Evolutionary conservation across 2,797 vertebrate species (phyloP), one percentile per base, ranked within the genome.

Genomic region (Lemur catta): DNA sequence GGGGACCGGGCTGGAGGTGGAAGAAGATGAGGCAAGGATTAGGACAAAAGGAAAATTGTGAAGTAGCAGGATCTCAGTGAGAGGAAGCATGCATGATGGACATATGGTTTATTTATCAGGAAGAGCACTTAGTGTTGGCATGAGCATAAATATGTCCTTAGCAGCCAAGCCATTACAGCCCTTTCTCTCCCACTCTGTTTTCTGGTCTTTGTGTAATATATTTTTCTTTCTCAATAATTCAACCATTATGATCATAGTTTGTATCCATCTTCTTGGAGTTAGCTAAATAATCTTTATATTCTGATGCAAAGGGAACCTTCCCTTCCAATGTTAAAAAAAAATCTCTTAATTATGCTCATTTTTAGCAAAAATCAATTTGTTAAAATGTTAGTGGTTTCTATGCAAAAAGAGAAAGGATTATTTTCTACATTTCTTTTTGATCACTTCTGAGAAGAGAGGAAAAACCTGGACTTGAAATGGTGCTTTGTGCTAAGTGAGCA

Each of bases 161-260:
- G 46, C 79, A 63, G 76, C 90, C 67, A 81, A 63, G 22, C 38
- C 84, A 43, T 41, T 33, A 6, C 28, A 90, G 35, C 65, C 63
- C 43, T 67, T 87, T 75, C 75, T 65, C 50, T 48, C 59, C 17
- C 2, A 46, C 86, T 94, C 13, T 63, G 50, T 86, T 75, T 94
- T 69, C 76, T 95, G 20, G 38, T 75, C 72, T 79, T 88, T 74
- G 41, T 84, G 12, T 46, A 30, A 74, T 65, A 28, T 38, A 8
- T 71, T 93, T 89, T 93, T 74, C 81, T 95, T 91, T 90, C 63
- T 94, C 84, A 52, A 0, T 88, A 71, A 93, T 57, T 78, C n/a
- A 93, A 2, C 52, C n/a, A 35, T 92, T 86, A 7, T 75, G 69
- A 59, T 79, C 52, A 61, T 90, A 76, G 71, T 59, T 79, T 79